These are phyloP conservation scores for Drosophila prostipennis DNA, from an alignment of 2,888 invertebrate genomes.

Conservation along the genomic window DNA sequence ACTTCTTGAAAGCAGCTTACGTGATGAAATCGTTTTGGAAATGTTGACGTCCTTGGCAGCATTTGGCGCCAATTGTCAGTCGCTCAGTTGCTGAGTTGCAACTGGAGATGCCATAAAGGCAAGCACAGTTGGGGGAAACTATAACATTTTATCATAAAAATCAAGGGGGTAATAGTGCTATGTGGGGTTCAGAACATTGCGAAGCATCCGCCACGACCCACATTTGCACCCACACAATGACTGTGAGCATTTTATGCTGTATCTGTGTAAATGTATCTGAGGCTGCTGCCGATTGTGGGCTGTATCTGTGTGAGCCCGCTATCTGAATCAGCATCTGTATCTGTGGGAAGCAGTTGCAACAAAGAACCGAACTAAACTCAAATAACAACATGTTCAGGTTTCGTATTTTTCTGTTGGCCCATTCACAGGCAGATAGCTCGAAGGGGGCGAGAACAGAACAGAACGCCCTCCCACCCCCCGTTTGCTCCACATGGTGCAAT, in stretches of 20 bases:
- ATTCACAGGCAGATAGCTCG: constrained; percentile 50
- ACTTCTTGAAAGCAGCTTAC: constrained; percentile 23
- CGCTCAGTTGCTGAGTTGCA: constrained; percentile 20
- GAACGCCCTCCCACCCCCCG: constrained; percentile 10
- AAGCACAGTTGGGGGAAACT: constrained; percentile 17
- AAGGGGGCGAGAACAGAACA: constrained; percentile 10
- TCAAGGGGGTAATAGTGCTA: constrained; percentile 1
- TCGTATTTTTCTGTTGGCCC: constrained; percentile 39
- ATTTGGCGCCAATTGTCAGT: constrained; percentile 27
- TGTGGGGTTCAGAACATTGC: constrained; percentile 8
- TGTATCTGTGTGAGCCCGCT: constrained; percentile 17
- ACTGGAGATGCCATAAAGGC: constrained; percentile 38
- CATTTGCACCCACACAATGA: constrained; percentile 37
- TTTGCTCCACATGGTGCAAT: constrained; percentile 61
- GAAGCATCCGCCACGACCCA: constrained; percentile 46
- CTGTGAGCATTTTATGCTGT: constrained; percentile 20
- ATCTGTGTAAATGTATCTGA: constrained; percentile 26
- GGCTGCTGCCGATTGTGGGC: constrained; percentile 1
- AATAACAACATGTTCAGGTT: constrained; percentile 66
- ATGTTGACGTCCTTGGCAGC: constrained; percentile 47
- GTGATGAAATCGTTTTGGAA: constrained; percentile 33
- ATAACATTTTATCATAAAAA: constrained; percentile 30
- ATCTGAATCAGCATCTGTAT: constrained; percentile 1
- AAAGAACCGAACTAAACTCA: constrained; percentile 64
- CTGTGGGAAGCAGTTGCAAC: constrained; percentile 45